phyloP scores from a whole-genome alignment of 2,888 invertebrate genomes.

The Atherix ibis region DNA sequence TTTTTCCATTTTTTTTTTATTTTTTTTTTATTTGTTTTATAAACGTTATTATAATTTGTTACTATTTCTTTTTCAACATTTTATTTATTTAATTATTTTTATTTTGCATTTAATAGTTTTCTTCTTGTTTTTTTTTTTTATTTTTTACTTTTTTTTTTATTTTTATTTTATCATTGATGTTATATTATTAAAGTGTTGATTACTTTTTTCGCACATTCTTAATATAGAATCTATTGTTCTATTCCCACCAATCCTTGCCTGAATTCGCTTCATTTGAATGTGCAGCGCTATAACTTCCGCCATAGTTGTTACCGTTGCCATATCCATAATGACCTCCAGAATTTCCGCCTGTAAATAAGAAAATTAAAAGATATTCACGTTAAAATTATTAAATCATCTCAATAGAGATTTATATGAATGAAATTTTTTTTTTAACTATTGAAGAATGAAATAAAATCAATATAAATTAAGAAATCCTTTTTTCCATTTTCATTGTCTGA shows the following conservation, averaged over 20 bases:
- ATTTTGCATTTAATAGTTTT: too few relatives aligned
- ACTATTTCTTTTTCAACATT: too few relatives aligned
- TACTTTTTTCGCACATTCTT: too few relatives aligned
- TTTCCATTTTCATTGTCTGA: too few relatives aligned
- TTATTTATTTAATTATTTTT: too few relatives aligned
- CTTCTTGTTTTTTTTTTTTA: slow-evolving; percentile 4
- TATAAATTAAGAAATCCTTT: too few relatives aligned
- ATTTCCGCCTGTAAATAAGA: slow-evolving; percentile 20
- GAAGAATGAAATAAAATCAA: too few relatives aligned
- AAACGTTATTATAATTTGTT: too few relatives aligned
- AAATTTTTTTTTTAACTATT: too few relatives aligned
- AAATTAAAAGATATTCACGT: slow-evolving; percentile 8
- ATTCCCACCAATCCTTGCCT: slow-evolving; percentile 37
- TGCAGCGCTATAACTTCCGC: slow-evolving; percentile 34
- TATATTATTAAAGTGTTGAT: too few relatives aligned
- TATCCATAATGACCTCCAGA: slow-evolving; percentile 26
- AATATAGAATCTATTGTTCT: slow-evolving; percentile 18
- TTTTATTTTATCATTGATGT: neutral
- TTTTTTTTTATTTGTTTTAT: too few relatives aligned
- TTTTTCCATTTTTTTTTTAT: too few relatives aligned
- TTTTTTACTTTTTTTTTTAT: slow-evolving; percentile 5
- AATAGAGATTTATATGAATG: neutral
- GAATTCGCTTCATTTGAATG: slow-evolving; percentile 29
- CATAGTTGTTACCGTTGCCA: slow-evolving; percentile 35
- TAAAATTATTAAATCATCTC: neutral